Evolutionary conservation across 2,113 vertebrate species (phyloP).

Genomic region (Rhea pennata): DNA sequence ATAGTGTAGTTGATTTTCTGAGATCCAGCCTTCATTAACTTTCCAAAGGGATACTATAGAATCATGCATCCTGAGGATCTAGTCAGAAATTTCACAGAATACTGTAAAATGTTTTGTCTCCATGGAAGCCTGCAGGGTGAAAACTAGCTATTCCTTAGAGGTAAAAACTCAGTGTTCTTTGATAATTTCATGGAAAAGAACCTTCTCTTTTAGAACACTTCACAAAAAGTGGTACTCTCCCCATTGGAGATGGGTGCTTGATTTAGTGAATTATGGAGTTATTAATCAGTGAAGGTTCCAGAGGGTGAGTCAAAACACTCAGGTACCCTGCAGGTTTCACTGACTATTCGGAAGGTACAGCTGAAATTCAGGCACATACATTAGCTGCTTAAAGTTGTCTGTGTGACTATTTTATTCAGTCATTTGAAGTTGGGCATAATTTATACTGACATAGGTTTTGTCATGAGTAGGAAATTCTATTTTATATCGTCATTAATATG

Average conservation of each 20-base stretch:
- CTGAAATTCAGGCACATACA: neutral
- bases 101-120: neutral
- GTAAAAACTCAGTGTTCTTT: neutral
- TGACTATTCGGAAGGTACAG: neutral
- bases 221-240: neutral
- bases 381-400: neutral
- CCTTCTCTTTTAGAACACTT: neutral
- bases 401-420: neutral
- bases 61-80: neutral
- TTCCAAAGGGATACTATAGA: neutral
- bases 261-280: neutral
- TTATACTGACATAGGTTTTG: neutral
- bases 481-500: neutral
- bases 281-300: neutral
- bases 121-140: neutral
- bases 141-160: neutral
- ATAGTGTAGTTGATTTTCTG: neutral
- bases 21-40: neutral
- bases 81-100: neutral
- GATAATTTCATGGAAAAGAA: neutral
- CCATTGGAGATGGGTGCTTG: neutral
- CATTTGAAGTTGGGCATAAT: neutral
- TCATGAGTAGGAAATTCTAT: neutral
- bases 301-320: neutral
- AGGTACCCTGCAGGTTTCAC: neutral